Evolutionary conservation across 2,888 invertebrate species (phyloP).

Genomic region (Drosophila prostipennis): DNA sequence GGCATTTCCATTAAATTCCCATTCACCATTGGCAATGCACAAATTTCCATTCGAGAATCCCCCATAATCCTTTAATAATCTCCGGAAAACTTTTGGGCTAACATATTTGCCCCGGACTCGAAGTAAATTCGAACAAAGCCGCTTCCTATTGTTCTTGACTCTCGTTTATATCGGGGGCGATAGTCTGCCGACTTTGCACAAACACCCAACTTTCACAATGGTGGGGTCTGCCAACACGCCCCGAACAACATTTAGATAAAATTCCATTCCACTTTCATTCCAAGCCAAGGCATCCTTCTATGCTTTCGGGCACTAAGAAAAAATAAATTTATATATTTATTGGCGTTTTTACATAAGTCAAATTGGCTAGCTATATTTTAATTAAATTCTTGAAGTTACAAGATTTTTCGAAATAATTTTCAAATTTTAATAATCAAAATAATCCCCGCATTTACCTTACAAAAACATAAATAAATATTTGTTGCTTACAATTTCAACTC

Average conservation of each 20-base stretch:
- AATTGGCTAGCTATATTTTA: background rate
- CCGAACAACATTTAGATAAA: slow-evolving; percentile 50
- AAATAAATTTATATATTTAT: background rate
- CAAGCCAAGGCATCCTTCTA: slow-evolving; percentile 26
- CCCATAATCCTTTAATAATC: slow-evolving; percentile 42
- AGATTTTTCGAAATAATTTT: background rate
- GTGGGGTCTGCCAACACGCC: slow-evolving; percentile 41
- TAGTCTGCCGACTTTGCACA: slow-evolving; percentile 7
- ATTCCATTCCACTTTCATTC: slow-evolving; percentile 34
- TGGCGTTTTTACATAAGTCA: background rate
- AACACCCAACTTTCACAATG: slow-evolving; percentile 36
- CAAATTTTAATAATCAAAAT: too few species aligned
- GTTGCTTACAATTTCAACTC: too few species aligned
- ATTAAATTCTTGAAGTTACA: background rate
- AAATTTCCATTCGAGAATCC: slow-evolving; percentile 33
- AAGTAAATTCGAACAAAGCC: slow-evolving; percentile 40
- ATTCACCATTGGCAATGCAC: slow-evolving; percentile 15
- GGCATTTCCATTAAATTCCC: slow-evolving; percentile 30
- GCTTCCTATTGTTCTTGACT: slow-evolving; percentile 44
- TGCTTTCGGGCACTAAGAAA: slow-evolving; percentile 1
- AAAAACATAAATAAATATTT: too few species aligned
- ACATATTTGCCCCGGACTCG: slow-evolving; percentile 41
- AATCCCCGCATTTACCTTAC: too few species aligned
- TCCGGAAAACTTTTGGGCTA: slow-evolving; percentile 36
- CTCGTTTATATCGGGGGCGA: slow-evolving; percentile 21